Conservation (phyloP, 2,888 invertebrate species). For the Melanophora roralis region DNA sequence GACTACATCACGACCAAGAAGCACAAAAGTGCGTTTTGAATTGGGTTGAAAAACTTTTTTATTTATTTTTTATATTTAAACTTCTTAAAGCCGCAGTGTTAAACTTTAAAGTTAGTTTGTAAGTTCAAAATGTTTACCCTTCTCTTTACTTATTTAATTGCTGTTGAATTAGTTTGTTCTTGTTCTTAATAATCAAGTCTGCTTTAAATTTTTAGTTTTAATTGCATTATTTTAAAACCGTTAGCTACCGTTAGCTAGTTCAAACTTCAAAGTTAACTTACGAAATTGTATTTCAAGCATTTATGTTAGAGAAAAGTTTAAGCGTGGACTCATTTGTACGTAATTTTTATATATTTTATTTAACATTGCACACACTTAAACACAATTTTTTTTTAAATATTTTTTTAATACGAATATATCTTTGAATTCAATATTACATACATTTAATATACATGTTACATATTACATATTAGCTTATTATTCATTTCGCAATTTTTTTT, state of each 20-base stretch:
- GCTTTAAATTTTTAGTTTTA: neutral
- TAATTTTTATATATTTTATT: no score
- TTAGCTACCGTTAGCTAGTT: neutral
- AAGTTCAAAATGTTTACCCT: neutral
- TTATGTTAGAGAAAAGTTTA: no score
- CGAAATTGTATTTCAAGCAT: no score
- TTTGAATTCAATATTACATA: no score
- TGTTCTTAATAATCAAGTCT: neutral
- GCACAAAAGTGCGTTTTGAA: constrained; percentile 19
- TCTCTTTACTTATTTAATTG: neutral
- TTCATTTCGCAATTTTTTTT: constrained; percentile 9
- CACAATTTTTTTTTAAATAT: no score
- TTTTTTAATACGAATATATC: no score
- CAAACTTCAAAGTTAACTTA: neutral
- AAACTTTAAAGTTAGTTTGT: constrained; percentile 14
- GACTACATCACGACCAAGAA: neutral
- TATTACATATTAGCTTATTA: no score
- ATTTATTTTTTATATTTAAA: constrained; percentile 5
- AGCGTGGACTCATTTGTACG: no score
- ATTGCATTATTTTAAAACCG: neutral
- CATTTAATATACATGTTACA: no score
- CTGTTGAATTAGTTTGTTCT: neutral
- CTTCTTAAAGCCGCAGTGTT: neutral
- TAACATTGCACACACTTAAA: no score
- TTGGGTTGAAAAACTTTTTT: constrained; percentile 39